Evolutionary conservation across 2,888 invertebrate species (phyloP), one percentile per base, ranked within the genome.

Genomic region (Diaprepes abbreviatus): DNA sequence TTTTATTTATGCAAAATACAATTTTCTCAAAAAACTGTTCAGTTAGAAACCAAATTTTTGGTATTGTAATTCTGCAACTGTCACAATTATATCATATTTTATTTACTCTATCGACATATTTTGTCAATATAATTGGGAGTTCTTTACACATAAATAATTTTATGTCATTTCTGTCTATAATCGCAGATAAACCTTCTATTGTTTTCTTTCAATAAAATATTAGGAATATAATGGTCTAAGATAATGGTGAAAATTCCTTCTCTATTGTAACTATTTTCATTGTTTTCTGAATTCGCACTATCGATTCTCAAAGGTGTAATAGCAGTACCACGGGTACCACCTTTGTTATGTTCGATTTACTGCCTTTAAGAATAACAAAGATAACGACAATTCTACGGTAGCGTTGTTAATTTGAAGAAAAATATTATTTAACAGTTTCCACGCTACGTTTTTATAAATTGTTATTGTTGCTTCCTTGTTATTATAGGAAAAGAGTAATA

Each of bases 281-380:
- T 69, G 69, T 70, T 70, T 69, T 54, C 69, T 52, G 54, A 60
- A 66, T 66, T 66, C 55, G 60, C 70, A 64, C 69, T 36, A 67
- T 67, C 38, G 31, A 48, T 58, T 59, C 31, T 12, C 55, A 60
- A 24, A 54, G 67, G 62, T 67, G 62, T 35, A 48, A 66, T 66
- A 59, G 35, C 48, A 28, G 24, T 57, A 38, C 52, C 52, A 40
- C 36, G 10, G 33, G 33, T 57, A 17, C 52, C 52, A 40, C 54
- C 36, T 54, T 54, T 54, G 54, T 36, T 54, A 21, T 33, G 17
- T 54, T 19, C 5, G 5, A 36, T 54, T 33, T 35, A 35, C 33
- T 54, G 14, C 19, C 52, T 19, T 19, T 24, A 24, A 5, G 10
- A 4, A 21, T 50, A 16, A 12, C 3, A 16, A 28, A 28, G 48